Evolutionary conservation across 2,113 vertebrate genomes (phyloP).

Genomic region (Erpornis zantholeuca): DNA sequence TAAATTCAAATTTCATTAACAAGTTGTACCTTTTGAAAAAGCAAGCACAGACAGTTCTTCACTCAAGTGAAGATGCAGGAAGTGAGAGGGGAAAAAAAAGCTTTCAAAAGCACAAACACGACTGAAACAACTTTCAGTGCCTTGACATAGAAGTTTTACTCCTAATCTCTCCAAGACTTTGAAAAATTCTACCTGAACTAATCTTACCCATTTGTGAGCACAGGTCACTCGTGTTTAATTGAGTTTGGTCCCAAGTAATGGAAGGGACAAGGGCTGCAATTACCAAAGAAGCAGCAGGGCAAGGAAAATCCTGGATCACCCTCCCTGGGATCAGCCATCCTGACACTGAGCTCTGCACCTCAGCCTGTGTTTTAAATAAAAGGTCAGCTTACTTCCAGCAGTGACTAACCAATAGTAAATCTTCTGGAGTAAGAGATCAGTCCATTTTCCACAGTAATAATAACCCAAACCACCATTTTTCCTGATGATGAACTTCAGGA

Average conservation of each 20-base stretch:
- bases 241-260: not conserved
- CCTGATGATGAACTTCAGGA: not conserved
- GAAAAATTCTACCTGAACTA: not conserved
- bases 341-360: not conserved
- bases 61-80: not conserved
- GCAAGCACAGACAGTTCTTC: not conserved
- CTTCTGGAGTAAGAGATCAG: not conserved
- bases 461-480: not conserved
- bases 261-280: not conserved
- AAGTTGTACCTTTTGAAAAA: not conserved
- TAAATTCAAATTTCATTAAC: not conserved
- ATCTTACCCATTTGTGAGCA: not conserved
- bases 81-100: not conserved
- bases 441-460: not conserved
- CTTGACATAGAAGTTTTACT: not conserved
- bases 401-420: not conserved
- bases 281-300: not conserved
- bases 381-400: not conserved
- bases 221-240: fast-evolving
- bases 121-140: not conserved
- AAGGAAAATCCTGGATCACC: not conserved
- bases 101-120: fast-evolving
- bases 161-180: not conserved
- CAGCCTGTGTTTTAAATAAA: not conserved
- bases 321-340: not conserved